phyloP scores from a whole-genome alignment of 2,888 invertebrate species.

The Synanthedon myopaeformis region DNA sequence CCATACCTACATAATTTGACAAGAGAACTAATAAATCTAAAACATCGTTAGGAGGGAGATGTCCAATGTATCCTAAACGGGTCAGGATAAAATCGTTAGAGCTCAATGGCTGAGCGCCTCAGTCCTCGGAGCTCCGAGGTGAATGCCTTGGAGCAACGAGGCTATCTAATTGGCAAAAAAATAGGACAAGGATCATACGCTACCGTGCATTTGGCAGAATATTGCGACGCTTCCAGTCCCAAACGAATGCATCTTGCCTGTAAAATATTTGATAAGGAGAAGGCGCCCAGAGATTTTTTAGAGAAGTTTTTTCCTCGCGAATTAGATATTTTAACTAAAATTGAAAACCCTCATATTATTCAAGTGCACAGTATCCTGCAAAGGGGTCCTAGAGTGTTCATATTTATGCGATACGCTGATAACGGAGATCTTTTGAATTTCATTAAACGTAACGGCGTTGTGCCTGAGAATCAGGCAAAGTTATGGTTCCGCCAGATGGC shows the following conservation, averaged over 20 bases:
- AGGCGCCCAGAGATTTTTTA: slow-evolving; percentile 89
- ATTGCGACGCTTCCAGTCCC: slow-evolving; percentile 77
- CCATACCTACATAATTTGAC: slow-evolving; percentile 35
- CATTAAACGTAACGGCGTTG: slow-evolving; percentile 80
- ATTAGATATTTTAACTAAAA: slow-evolving; percentile 87
- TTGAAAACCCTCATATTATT: slow-evolving; percentile 91
- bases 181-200: slow-evolving; percentile 94
- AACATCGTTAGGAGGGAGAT: slow-evolving; percentile 59
- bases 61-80: slow-evolving; percentile 71
- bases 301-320: slow-evolving; percentile 95
- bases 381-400: slow-evolving; percentile 85
- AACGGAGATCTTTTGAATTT: slow-evolving; percentile 91
- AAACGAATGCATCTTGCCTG: slow-evolving; percentile 84
- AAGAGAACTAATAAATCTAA: slow-evolving; percentile 47
- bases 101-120: slow-evolving; percentile 78
- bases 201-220: slow-evolving; percentile 88
- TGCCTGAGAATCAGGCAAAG: slow-evolving; percentile 83
- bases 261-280: slow-evolving; percentile 92
- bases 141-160: slow-evolving; percentile 85
- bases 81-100: slow-evolving; percentile 66
- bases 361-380: slow-evolving; percentile 90
- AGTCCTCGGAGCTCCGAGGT: slow-evolving; percentile 86
- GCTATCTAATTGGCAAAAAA: slow-evolving; percentile 86
- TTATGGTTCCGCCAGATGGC: slow-evolving; percentile 90
- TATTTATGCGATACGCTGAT: slow-evolving; percentile 92